Conservation (phyloP, 2,113 vertebrate species). For the Stomatorhinus ivindoensis region DNA sequence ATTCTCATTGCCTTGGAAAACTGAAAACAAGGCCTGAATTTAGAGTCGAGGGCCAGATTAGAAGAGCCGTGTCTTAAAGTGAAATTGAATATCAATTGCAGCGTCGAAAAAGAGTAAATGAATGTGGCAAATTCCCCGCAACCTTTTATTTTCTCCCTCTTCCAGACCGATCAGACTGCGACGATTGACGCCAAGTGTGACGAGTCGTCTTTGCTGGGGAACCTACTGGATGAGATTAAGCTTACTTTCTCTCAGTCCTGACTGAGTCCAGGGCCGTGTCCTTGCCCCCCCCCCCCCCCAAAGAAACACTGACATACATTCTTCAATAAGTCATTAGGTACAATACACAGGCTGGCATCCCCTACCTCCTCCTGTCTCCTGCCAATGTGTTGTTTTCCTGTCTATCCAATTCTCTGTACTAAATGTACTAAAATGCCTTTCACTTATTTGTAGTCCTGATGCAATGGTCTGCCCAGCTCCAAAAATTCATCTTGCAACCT, state of each 20-base stretch:
- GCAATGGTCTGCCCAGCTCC: not conserved
- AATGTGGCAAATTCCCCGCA: not conserved
- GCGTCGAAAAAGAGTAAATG: not conserved
- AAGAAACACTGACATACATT: not conserved
- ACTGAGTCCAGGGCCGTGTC: constrained; percentile 46
- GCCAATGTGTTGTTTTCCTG: not conserved
- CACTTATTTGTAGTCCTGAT: not conserved
- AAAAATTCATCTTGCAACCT: not conserved
- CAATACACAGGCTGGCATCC: not conserved
- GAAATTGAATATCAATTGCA: not conserved
- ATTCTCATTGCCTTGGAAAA: not conserved
- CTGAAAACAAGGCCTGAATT: not conserved
- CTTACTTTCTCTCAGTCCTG: constrained; percentile 85
- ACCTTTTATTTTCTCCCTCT: not conserved
- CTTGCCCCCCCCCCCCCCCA: not conserved
- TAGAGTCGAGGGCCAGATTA: not conserved
- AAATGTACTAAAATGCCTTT: not conserved
- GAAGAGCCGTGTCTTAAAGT: not conserved
- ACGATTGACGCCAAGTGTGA: constrained; percentile 90
- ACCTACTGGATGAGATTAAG: constrained; percentile 89
- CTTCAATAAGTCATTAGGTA: not conserved
- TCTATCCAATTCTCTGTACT: not conserved
- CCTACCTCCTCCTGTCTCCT: not conserved
- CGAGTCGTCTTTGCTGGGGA: constrained; percentile 80
- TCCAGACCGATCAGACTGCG: constrained; percentile 78